These are phyloP conservation scores for Cacatua alba DNA, from an alignment of 2,113 vertebrate genomes.

Conservation along the genomic window DNA sequence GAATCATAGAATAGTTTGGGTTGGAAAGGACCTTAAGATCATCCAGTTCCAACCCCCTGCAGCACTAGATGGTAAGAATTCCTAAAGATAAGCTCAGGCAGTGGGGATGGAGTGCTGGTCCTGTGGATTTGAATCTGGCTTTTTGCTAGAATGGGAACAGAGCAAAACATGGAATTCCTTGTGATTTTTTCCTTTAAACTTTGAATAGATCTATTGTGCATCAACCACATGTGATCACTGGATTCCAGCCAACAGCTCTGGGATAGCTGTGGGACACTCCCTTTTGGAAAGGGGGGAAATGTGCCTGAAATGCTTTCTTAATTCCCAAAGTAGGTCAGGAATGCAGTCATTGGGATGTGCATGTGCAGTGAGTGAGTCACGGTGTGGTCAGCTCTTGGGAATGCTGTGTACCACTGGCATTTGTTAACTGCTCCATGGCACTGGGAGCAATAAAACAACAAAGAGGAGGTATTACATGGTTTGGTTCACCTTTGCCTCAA, in stretches of 20 bases:
- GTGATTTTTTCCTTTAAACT: not conserved
- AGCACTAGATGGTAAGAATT: not conserved
- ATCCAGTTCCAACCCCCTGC: not conserved
- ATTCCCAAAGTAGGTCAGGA: conserved; percentile 53
- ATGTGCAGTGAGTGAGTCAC: not conserved
- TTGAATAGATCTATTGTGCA: not conserved
- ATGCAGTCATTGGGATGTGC: not conserved
- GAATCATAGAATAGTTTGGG: not conserved
- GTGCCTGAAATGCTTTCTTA: not conserved
- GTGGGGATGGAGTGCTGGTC: not conserved
- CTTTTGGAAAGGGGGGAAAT: not conserved
- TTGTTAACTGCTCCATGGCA: not conserved
- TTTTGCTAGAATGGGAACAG: not conserved
- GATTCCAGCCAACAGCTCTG: not conserved
- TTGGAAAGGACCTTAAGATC: not conserved
- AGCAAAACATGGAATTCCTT: not conserved
- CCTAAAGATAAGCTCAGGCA: not conserved
- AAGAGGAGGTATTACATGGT: not conserved
- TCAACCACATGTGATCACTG: not conserved
- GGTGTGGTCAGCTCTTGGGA: not conserved
- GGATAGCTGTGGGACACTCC: not conserved
- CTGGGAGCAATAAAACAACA: not conserved
- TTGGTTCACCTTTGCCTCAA: not conserved
- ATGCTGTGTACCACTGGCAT: not conserved
- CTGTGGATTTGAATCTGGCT: not conserved